Base-by-base conservation (phyloP, 23 tunicate genomes). In the Aplidium turbinatum region DNA sequence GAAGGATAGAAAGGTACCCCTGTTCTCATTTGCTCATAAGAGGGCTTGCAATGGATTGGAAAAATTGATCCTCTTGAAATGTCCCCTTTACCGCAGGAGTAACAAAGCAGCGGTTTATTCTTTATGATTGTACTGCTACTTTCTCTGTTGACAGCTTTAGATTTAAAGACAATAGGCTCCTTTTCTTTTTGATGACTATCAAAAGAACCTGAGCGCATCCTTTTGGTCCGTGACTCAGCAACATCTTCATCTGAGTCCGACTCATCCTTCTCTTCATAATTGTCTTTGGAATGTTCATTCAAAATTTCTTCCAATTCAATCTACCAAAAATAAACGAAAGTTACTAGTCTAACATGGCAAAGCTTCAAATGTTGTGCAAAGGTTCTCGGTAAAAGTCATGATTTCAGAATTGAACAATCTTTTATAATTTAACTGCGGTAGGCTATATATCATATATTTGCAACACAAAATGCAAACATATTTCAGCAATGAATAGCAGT, bases 251-350 rank as follows among this genome's bases (percentile, higher is more conserved):
- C 89, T 0, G 75, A 27, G 3, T 61, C 68, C 28, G 55, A 40
- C 3, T 67, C 66, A 53, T 78, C 84, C 1, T 56, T 32, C 2
- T 75, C 89, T 24, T 26, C 76, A 31, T 11, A 39, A 38, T 82
- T 90, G 23, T 77, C 87, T 46, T 77, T 51, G 4, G 89, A 82
- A 53, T 83, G 89, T 52, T 90, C 97, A 52, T 83, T 90, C 25
- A 90, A 55, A 21, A 90, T 90, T 62, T 90, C 97, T 42, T 90
- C 97, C 27, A 90, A 46, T 73, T 90, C 97, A 55, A 90, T 90
- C 97, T 90, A 69, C 21, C 28, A 36, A 6, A 0, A 27, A 0
- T 30, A 50, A 5, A n/a, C n/a, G n/a, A n/a, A n/a, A n/a, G n/a
- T n/a, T n/a, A n/a, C n/a, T n/a, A n/a, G n/a, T n/a, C n/a, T n/a